phyloP scores from a whole-genome alignment of 2,113 vertebrate genomes.

The Heptranchias perlo region DNA sequence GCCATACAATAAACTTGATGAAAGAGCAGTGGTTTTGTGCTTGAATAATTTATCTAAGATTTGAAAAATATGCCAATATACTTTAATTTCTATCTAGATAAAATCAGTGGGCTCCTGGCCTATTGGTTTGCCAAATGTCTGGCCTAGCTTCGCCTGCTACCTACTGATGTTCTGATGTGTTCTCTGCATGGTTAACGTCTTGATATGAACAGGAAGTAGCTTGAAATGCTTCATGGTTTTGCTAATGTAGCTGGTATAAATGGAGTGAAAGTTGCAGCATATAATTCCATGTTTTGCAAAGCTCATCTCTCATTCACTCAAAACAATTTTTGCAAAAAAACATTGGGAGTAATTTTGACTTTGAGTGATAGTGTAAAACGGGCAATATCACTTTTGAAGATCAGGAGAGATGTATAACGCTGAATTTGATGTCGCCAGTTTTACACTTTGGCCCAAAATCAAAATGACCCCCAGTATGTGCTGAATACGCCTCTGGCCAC shows the following conservation, averaged over 20 bases:
- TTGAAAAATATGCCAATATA: slow-evolving; percentile 9
- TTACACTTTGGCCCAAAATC: neutral
- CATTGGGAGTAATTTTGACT: neutral
- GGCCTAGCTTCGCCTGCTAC: neutral
- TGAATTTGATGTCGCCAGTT: too few species aligned
- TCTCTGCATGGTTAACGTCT: neutral
- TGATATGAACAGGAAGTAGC: neutral
- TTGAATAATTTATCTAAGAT: slow-evolving; percentile 31
- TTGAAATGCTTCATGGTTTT: neutral
- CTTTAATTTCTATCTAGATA: slow-evolving; percentile 37
- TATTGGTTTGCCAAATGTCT: neutral
- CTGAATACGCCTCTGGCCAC: neutral
- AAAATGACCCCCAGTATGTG: neutral
- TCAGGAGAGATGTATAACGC: too few species aligned
- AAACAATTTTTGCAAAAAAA: neutral
- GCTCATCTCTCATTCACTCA: neutral
- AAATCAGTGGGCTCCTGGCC: neutral
- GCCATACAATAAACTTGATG: neutral
- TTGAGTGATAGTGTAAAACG: neutral
- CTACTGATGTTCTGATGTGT: neutral
- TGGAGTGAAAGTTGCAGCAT: neutral
- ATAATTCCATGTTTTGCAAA: neutral
- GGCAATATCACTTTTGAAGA: too few species aligned
- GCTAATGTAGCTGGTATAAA: neutral
- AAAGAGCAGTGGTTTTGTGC: neutral